Percentiles rank a stretch among this genome's conserved stretches.
Conservation (phyloP, 2,888 invertebrate genomes). For the Cephonodes hylas region DNA sequence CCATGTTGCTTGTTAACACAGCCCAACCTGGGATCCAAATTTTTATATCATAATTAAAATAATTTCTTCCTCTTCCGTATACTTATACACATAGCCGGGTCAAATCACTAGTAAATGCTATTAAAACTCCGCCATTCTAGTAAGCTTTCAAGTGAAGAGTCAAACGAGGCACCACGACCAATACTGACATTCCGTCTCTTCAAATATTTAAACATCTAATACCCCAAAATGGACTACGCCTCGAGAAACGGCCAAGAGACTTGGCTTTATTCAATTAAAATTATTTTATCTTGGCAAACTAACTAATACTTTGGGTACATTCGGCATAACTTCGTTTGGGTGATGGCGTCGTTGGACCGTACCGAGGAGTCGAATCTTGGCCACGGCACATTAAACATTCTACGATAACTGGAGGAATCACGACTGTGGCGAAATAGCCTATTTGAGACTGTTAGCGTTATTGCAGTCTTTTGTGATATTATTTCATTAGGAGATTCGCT, state of each 20-base stretch:
- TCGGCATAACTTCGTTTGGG: not conserved
- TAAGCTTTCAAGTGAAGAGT: not conserved
- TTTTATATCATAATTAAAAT: no score
- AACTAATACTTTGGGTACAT: slow-evolving; percentile 8
- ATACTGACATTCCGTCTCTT: not conserved
- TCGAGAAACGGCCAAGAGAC: not conserved
- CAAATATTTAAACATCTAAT: slow-evolving; percentile 15
- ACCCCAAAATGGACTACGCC: not conserved
- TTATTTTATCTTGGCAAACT: not conserved
- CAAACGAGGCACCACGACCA: slow-evolving; percentile 3
- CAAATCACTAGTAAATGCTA: no score
- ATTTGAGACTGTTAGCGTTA: no score
- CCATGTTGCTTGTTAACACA: no score
- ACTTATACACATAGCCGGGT: no score
- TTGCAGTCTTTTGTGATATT: no score
- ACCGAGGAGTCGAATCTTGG: not conserved
- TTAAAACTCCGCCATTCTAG: not conserved
- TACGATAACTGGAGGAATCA: not conserved
- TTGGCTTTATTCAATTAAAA: slow-evolving; percentile 13
- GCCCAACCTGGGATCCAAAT: no score
- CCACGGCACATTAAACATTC: not conserved
- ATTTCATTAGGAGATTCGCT: no score
- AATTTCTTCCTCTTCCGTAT: no score
- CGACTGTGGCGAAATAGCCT: not conserved
- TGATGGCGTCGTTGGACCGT: not conserved